Conservation (phyloP, 2,797 vertebrate species). For the Falco biarmicus region DNA sequence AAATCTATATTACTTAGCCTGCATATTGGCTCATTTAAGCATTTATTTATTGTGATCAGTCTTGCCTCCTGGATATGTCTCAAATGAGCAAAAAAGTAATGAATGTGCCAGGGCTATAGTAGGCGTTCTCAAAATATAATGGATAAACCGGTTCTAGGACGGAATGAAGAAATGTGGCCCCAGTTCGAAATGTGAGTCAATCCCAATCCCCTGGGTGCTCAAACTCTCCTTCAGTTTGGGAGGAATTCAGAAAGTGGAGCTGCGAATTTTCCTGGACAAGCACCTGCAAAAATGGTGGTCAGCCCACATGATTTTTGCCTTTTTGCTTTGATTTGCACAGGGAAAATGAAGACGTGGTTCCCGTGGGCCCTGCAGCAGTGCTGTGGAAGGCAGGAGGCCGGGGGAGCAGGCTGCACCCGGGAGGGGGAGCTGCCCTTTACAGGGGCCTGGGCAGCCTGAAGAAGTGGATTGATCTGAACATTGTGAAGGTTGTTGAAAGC, state of each 20-base stretch:
- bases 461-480: neutral
- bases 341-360: neutral
- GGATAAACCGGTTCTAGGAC: neutral
- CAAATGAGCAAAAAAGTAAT: neutral
- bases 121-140: neutral
- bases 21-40: neutral
- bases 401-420: neutral
- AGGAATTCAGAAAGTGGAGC: neutral
- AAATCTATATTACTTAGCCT: neutral
- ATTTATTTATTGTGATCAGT: neutral
- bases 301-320: neutral
- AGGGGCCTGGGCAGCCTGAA: neutral
- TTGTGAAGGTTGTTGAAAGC: neutral
- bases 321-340: neutral
- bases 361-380: neutral
- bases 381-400: neutral
- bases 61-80: neutral
- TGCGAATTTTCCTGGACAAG: neutral
- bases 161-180: neutral
- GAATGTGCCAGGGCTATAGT: neutral
- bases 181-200: neutral
- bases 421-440: neutral
- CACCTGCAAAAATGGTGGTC: neutral
- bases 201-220: neutral
- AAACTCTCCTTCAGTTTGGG: neutral